Evolutionary conservation across 2,113 vertebrate genomes (phyloP), one percentile per base, ranked within the genome.

Genomic region (Sisor rabdophorus): DNA sequence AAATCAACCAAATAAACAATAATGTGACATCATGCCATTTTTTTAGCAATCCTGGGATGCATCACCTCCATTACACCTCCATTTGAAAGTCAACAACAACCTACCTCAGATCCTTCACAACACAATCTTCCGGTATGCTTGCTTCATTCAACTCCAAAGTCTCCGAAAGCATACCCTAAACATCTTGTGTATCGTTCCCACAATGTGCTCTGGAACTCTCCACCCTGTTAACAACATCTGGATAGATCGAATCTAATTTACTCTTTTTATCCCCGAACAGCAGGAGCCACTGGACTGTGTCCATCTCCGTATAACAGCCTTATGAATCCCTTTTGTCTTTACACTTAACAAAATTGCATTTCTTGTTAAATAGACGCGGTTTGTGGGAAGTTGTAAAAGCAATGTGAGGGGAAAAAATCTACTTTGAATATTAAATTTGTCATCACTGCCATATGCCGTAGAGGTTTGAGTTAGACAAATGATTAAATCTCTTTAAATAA

Each of bases 271-370:
- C 69, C 44, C 73, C n/a, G 72, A 73, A 79, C 54, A 71, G 68
- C 59, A 71, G 72, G 71, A 76, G 59, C 56, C 60, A 55, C 68
- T 82, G 77, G 81, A 71, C 55, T 63, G 59, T 28, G 47, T 82
- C 77, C 68, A 82, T 82, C 69, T 36, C 71, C 77, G 72, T 78
- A 78, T 78, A 70, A 60, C 69, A 65, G 69, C 40, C 69, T 65
- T 73, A 56, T 65, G 52, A 44, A 78, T 32, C 59, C 36, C 74
- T 65, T 71, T 77, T 74, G 76, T 79, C 64, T 79, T 69, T 78
- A 83, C 74, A 83, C 83, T 81, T 78, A 71, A 84, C 82, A 79
- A 86, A 86, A 88, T 75, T 71, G 73, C 71, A 85, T 5, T 77
- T 67, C 71, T 81, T n/a, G 44, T 69, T 24, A 76, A 76, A 77